Evolutionary conservation across 2,797 vertebrate species (phyloP).

Genomic region (Falco naumanni): DNA sequence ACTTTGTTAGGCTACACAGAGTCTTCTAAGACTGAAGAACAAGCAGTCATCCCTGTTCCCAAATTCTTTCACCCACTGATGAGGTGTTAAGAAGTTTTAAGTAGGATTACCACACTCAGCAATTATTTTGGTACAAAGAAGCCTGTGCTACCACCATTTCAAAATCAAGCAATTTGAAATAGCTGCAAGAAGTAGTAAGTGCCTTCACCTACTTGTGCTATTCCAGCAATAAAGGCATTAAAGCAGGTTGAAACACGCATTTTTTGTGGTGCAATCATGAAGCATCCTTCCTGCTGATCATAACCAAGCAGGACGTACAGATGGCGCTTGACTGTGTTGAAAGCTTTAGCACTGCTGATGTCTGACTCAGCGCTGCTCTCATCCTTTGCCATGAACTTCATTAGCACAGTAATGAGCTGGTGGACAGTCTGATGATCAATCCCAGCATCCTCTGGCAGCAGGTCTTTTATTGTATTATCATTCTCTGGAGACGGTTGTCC

Average conservation of each 20-base stretch:
- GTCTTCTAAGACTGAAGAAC: neutral
- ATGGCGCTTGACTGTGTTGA: slow-evolving; percentile 97
- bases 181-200: neutral
- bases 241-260: slow-evolving; percentile 98
- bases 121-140: neutral
- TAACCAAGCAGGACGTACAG: slow-evolving; percentile 95
- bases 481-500: slow-evolving; percentile 91
- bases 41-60: neutral
- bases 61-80: neutral
- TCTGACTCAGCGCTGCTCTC: slow-evolving; percentile 95
- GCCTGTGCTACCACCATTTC: neutral
- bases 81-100: neutral
- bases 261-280: slow-evolving; percentile 98
- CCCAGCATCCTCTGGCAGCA: slow-evolving; percentile 94
- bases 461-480: slow-evolving; percentile 90
- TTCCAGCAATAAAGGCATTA: slow-evolving; percentile 97
- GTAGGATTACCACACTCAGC: neutral
- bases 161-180: neutral
- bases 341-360: slow-evolving; percentile 97
- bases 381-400: slow-evolving; percentile 99
- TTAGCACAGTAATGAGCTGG: slow-evolving; percentile 96
- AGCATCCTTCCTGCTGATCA: slow-evolving; percentile 98
- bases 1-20: neutral
- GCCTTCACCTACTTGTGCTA: slow-evolving; percentile 88
- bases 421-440: slow-evolving; percentile 99